These are phyloP conservation scores for Lasiurus borealis DNA, from an alignment of 2,113 vertebrate species.

Conservation along the genomic window DNA sequence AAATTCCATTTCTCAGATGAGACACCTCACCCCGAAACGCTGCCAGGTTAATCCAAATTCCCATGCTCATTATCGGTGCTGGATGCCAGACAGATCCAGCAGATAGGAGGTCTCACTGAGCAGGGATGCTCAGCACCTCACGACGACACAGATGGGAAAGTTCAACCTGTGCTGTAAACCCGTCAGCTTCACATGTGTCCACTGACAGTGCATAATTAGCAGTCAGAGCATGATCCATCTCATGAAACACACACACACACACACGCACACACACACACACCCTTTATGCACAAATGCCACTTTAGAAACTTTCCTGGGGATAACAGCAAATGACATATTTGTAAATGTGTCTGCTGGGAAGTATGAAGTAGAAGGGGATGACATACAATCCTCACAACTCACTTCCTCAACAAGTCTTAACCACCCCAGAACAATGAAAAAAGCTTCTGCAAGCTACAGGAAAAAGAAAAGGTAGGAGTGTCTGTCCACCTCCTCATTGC, in stretches of 20 bases:
- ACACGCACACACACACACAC: too few relatives aligned
- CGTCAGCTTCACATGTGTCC: slow-evolving; percentile 35
- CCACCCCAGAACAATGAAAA: not conserved
- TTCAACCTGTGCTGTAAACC: slow-evolving; percentile 56
- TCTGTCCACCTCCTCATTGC: not conserved
- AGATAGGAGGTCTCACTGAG: not conserved
- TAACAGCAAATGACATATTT: not conserved
- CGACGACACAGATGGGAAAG: not conserved
- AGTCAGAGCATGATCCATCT: slow-evolving; percentile 43
- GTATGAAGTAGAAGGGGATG: not conserved
- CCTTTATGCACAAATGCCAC: not conserved
- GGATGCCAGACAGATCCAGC: accelerated
- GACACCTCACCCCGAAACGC: not conserved
- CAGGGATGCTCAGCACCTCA: not conserved
- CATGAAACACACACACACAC: not conserved
- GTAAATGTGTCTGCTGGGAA: not conserved
- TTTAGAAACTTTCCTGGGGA: not conserved
- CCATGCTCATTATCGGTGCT: not conserved
- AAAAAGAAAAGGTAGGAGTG: accelerated
- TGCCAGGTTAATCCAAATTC: not conserved
- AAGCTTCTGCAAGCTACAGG: not conserved
- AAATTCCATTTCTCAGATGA: not conserved
- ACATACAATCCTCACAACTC: not conserved
- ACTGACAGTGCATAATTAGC: slow-evolving; percentile 70
- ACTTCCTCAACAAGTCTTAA: not conserved